Base-by-base conservation (phyloP, 2,888 invertebrate genomes). In the Andricus quercusramuli region DNA sequence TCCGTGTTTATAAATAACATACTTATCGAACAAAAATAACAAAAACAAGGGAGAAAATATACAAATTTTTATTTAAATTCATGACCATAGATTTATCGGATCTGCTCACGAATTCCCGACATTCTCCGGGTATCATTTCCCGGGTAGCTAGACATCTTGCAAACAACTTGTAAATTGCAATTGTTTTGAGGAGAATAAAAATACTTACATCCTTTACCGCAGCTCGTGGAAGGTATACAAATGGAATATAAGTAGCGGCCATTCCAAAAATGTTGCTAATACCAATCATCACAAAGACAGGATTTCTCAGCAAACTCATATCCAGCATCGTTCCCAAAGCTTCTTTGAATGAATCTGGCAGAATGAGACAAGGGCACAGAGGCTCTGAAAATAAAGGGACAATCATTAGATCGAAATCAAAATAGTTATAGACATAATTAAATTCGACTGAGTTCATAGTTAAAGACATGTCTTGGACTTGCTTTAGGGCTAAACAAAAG, bases 181-280 rank as follows among this genome's bases (percentile, higher is more conserved):
- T 59, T 47, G 17, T 5, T 47, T 59, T 22, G 13, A 13, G 9
- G 11, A 9, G 11, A 59, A 22, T 3, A 59, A 11, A 68, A 25
- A 29, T 51, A 94, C 95, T 94, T 93, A 96, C 96, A 90, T 96
- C 95, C 79, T 94, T 92, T 82, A 93, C 94, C 17, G 97, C 97
- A 78, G 96, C 96, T 88, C 98, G 97, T 37, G 98, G 97, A 79
- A 99, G 95, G 92, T 98, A 99, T 76, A 98, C 97, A 93, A 98
- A 99, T 62, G 99, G 99, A 86, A 99, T 97, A 93, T 99, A 99
- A 79, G 99, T 95, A 85, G 99, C 99, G 78, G 99, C 97, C 97
- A 99, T 99, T 88, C 99, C 99, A 92, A 99, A 98, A 80, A 99
- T 94, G 93, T 99, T 99, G 84, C 98, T 98, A 78, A 99, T 95